phyloP scores from a whole-genome alignment of 2,888 invertebrate genomes.

The Entomobrya proxima region DNA sequence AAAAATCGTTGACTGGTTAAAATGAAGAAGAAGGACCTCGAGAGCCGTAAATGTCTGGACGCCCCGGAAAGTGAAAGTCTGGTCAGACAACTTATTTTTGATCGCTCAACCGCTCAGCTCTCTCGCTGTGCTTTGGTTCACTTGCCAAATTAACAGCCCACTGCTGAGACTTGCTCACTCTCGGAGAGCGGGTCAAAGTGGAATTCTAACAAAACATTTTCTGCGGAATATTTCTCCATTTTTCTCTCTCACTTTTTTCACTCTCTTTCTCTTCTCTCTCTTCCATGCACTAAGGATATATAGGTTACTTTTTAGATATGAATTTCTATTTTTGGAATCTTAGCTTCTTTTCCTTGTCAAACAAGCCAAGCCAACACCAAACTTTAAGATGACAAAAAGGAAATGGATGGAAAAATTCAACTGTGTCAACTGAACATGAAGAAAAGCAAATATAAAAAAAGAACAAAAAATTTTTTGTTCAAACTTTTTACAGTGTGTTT shows the following conservation, averaged over 20 bases:
- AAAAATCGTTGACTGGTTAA: constrained; percentile 49
- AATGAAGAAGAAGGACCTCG: constrained; percentile 35
- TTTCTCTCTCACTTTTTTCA: neutral
- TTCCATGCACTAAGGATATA: too few species aligned
- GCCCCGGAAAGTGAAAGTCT: constrained; percentile 67
- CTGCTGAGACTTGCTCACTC: constrained; percentile 54
- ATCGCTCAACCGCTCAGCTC: constrained; percentile 64
- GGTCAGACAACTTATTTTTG: constrained; percentile 68
- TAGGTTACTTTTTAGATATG: constrained; percentile 9
- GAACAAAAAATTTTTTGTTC: neutral
- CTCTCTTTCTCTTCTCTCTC: neutral
- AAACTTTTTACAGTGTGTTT: too few species aligned
- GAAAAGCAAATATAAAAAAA: neutral
- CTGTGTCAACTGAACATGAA: neutral
- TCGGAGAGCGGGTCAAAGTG: neutral
- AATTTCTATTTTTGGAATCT: neutral
- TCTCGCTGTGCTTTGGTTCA: constrained; percentile 65
- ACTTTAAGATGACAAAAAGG: neutral
- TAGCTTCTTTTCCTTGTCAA: neutral
- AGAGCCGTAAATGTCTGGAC: constrained; percentile 67
- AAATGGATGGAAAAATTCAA: neutral
- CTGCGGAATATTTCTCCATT: neutral
- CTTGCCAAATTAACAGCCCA: constrained; percentile 66
- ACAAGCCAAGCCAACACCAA: neutral
- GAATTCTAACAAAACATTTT: too few species aligned